phyloP scores from a whole-genome alignment of 2,113 vertebrate species.

The Epinephelus moara region DNA sequence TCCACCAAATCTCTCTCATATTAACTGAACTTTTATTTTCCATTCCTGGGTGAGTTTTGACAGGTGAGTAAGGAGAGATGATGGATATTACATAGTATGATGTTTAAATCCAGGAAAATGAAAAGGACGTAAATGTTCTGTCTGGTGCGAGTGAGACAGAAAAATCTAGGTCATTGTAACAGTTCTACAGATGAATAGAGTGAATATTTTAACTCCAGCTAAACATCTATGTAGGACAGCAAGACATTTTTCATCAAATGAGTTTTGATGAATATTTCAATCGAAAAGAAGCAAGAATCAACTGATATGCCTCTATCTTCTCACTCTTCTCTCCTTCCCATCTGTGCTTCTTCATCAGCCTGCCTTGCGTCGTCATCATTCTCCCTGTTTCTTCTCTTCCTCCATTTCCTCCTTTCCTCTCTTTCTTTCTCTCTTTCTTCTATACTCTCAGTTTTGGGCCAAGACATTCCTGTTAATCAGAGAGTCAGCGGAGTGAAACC shows the following conservation, averaged over 20 bases:
- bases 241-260: neutral
- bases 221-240: neutral
- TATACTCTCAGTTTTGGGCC: conserved; percentile 20
- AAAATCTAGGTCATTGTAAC: neutral
- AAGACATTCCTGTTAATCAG: conserved; percentile 71
- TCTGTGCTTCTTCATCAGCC: conserved; percentile 24
- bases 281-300: neutral
- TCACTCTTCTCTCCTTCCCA: neutral
- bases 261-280: conserved; percentile 10
- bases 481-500: conserved; percentile 55
- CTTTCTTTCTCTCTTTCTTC: neutral
- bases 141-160: neutral
- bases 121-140: neutral
- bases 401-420: neutral
- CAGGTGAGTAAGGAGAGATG: conserved; percentile 1
- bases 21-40: conserved; percentile 1
- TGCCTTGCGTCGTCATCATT: conserved; percentile 1
- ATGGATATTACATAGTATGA: neutral
- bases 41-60: neutral
- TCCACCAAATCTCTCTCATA: conserved; percentile 7
- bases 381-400: conserved; percentile 7
- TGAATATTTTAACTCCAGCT: neutral
- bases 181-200: neutral
- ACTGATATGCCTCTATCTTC: neutral
- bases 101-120: conserved; percentile 2